Percentiles rank a stretch among this genome's conserved stretches.
Evolutionary conservation across 2,113 vertebrate genomes (phyloP).

Genomic region (Murina feae): DNA sequence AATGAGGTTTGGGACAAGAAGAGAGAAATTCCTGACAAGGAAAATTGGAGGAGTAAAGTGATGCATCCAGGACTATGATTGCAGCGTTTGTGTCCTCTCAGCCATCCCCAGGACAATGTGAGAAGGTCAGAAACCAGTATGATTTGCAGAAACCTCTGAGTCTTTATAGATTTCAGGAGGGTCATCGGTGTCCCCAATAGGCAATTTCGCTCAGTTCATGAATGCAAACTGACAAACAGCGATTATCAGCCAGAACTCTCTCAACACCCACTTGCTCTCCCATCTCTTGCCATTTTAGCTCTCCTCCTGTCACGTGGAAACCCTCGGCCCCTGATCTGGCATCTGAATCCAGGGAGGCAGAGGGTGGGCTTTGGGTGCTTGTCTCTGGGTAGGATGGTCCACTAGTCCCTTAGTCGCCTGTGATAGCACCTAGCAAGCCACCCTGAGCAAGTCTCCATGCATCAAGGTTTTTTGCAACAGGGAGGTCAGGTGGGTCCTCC

Average conservation of each 20-base stretch:
- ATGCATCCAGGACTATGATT: not conserved
- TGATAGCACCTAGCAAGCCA: not conserved
- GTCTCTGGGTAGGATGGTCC: not conserved
- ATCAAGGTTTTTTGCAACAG: not conserved
- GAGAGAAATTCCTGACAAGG: not conserved
- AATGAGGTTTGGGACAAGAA: not conserved
- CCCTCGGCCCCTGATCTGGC: not conserved
- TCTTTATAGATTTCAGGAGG: not conserved
- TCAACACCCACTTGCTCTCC: not conserved
- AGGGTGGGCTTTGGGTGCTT: not conserved
- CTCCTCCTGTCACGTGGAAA: not conserved
- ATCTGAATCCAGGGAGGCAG: not conserved
- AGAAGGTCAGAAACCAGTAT: not conserved
- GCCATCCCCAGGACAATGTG: not conserved
- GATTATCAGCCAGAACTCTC: not conserved
- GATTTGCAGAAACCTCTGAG: not conserved
- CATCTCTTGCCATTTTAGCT: not conserved
- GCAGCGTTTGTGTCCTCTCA: not conserved
- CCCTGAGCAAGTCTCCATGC: not conserved
- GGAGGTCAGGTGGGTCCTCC: too few relatives aligned
- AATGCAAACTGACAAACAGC: not conserved
- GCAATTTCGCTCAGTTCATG: not conserved
- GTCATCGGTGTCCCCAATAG: rapidly evolving
- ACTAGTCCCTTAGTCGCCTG: rapidly evolving
- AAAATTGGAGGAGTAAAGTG: not conserved